phyloP scores from a whole-genome alignment of 2,888 invertebrate species.

The Archips crataeganus region DNA sequence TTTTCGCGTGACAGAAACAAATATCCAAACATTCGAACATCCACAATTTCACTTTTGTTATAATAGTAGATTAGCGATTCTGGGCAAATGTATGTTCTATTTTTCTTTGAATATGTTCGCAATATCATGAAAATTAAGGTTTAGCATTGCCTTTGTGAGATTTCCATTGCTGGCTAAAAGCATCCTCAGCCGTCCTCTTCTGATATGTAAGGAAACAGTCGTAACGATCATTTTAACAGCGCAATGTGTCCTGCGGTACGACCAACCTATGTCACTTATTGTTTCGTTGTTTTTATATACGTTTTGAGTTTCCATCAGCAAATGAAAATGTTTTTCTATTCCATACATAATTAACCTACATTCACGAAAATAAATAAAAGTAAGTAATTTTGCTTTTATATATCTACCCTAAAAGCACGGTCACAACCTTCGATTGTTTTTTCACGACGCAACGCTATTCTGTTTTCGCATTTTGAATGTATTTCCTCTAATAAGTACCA shows the following conservation, averaged over 20 bases:
- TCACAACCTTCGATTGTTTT: too few species aligned
- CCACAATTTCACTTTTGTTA: too few species aligned
- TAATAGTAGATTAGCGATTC: neutral
- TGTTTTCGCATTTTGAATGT: neutral
- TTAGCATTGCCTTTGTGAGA: neutral
- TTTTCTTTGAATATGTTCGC: neutral
- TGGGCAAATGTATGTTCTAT: neutral
- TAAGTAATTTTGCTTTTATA: too few species aligned
- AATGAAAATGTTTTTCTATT: neutral
- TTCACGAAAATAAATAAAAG: neutral
- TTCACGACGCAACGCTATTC: too few species aligned
- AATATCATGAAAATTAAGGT: neutral
- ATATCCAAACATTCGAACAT: too few species aligned
- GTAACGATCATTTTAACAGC: conserved; percentile 21
- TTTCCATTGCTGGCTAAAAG: neutral
- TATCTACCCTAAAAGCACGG: neutral
- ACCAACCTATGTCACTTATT: conserved; percentile 21
- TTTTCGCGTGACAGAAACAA: too few species aligned
- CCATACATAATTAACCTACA: too few species aligned
- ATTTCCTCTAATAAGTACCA: neutral
- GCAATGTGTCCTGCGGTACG: conserved; percentile 1
- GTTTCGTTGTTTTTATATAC: neutral
- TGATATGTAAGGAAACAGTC: neutral
- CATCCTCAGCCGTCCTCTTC: neutral
- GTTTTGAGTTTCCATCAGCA: neutral